Evolutionary conservation across 53 echinoderm and acorn worm species (phyloP).

Genomic region (Pentamera pediparva): DNA sequence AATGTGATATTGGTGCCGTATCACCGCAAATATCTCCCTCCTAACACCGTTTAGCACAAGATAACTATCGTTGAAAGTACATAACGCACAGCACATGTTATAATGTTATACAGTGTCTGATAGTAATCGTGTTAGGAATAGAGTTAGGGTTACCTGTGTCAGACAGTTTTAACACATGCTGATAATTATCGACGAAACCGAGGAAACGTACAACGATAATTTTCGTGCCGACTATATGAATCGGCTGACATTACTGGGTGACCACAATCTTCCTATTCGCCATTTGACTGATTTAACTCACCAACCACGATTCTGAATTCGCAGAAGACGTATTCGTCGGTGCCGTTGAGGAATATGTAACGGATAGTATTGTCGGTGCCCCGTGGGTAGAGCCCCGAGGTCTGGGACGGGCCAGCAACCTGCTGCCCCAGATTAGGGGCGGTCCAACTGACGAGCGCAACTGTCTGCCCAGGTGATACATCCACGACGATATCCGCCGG

Average conservation of each 20-base stretch:
- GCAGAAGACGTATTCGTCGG: background rate
- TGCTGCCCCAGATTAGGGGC: background rate
- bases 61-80: too few relatives aligned
- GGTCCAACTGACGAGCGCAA: constrained; percentile 8
- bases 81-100: too few relatives aligned
- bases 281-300: background rate
- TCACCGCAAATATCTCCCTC: too few relatives aligned
- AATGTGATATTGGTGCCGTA: too few relatives aligned
- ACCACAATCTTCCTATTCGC: too few relatives aligned
- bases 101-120: background rate
- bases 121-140: too few relatives aligned
- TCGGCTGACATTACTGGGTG: too few relatives aligned
- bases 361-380: constrained; percentile 13
- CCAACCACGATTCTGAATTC: constrained; percentile 1
- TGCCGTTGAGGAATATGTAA: constrained; percentile 1
- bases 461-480: background rate
- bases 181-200: too few relatives aligned
- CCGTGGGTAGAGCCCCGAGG: background rate
- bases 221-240: too few relatives aligned
- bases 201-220: too few relatives aligned
- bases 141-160: too few relatives aligned
- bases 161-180: background rate
- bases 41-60: too few relatives aligned
- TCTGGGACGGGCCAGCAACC: background rate
- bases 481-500: background rate